A percentile compares a stretch with the other conserved stretches of the same genome.
Evolutionary conservation across 2,888 invertebrate genomes (phyloP).

Genomic region (Drosophila engyochracea): DNA sequence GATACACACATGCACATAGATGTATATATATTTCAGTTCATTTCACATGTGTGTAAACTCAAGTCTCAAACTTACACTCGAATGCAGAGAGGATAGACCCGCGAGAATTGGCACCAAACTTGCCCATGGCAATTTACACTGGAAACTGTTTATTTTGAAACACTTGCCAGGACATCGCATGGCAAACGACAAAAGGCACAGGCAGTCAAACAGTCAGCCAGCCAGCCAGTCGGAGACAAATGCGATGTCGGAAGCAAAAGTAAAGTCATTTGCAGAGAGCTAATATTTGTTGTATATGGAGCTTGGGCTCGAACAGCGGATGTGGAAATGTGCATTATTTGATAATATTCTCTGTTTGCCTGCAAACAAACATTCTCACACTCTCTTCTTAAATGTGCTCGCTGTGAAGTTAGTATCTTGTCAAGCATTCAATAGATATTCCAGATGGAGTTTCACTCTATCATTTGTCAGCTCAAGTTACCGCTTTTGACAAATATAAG

Average conservation of each 20-base stretch:
- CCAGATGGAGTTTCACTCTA: background rate
- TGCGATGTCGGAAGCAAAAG: conserved; percentile 7
- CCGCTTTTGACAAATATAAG: background rate
- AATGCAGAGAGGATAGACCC: conserved; percentile 25
- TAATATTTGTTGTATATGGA: conserved; percentile 50
- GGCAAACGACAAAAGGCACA: conserved; percentile 19
- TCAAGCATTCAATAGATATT: conserved; percentile 19
- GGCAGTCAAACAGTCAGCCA: conserved; percentile 3
- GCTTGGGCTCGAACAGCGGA: conserved; percentile 46
- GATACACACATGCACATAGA: conserved; percentile 20
- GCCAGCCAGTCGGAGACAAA: conserved; percentile 1
- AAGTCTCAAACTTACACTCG: conserved; percentile 63
- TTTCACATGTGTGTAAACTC: conserved; percentile 39
- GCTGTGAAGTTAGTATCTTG: conserved; percentile 18
- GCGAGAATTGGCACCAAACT: conserved; percentile 56
- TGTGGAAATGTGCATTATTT: conserved; percentile 81
- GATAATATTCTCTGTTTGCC: conserved; percentile 52
- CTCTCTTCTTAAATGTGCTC: conserved; percentile 25
- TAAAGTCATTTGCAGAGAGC: conserved; percentile 33
- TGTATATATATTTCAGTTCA: conserved; percentile 7
- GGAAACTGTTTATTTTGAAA: conserved; percentile 79
- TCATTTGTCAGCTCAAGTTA: conserved; percentile 5
- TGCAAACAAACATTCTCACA: conserved; percentile 9
- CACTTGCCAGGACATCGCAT: conserved; percentile 73
- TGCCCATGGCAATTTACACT: conserved; percentile 78